Base-by-base conservation (phyloP, 2,888 invertebrate genomes). In the Mythimna loreyi region DNA sequence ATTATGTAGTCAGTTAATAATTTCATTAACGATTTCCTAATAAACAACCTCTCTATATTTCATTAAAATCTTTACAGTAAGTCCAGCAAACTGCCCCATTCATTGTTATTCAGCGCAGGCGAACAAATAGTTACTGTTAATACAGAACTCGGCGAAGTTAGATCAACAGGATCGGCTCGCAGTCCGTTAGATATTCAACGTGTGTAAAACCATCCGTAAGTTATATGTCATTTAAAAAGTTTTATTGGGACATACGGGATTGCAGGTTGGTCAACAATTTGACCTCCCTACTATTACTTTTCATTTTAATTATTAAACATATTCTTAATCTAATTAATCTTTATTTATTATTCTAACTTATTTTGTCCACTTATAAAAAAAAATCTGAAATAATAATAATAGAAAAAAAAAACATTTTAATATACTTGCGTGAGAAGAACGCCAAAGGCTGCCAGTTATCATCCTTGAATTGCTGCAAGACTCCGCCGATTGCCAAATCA, bases 171-270 rank as follows among this genome's bases (percentile, higher is more conserved):
- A 73, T 69, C 64, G 67, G 28, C 43, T 63, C 36, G 21, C 55
- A 67, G 57, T 56, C 72, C 30, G 68, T 61, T 66, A 64, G 72
- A 59, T 67, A 79, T 81, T 73, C 67, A 65, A 28, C 56, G 58
- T 67, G 78, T 77, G 67, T 77, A 72, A 74, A 79, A 63, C 67
- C 55, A 66, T 63, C 57, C 52, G 63, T 67, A 77, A 73, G 56
- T 72, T 79, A 57, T 64, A 72, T 69, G 69, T 69, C 73, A 73
- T 79, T 67, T 80, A 40, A 64, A 70, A 64, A 78, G 52, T 80
- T 75, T 64, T 67, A 30, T 55, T 45, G 1, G 0, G 7, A 67
- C 45, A 67, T 23, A 81, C 61, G 13, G 61, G 1, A 28, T 0
- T 0, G 3, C 0, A 47, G 56, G 6, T 25, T 40, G 33, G 33